These are phyloP conservation scores for Chiloscyllium plagiosum DNA, from an alignment of 2,113 vertebrate species.

Conservation along the genomic window DNA sequence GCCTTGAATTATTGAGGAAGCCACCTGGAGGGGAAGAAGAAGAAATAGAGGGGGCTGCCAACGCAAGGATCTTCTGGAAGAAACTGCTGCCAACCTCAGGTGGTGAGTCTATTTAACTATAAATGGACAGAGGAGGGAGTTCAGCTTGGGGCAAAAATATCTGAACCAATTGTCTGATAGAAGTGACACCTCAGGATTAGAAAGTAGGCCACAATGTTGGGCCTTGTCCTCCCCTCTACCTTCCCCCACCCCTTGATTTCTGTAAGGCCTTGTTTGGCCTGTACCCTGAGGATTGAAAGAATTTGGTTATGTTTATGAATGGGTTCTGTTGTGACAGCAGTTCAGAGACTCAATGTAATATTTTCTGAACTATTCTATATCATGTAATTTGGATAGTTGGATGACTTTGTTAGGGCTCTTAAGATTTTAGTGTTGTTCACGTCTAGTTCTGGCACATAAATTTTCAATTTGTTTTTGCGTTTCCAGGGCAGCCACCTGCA, in stretches of 20 bases:
- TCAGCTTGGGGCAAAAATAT: neutral
- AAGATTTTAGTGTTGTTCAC: neutral
- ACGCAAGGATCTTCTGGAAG: neutral
- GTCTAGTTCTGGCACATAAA: neutral
- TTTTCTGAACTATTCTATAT: neutral
- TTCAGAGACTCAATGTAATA: neutral
- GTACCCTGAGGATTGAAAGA: neutral
- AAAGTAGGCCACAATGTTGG: neutral
- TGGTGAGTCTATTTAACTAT: neutral
- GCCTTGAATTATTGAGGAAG: neutral
- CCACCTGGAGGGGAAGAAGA: neutral
- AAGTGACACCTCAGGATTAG: neutral
- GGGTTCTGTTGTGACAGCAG: neutral
- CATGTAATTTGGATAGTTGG: neutral
- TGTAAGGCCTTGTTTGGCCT: neutral
- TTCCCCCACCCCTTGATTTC: neutral
- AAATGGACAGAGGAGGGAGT: neutral
- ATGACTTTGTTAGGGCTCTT: neutral
- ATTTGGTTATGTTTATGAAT: neutral
- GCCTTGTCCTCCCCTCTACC: neutral
- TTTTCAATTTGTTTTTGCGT: neutral
- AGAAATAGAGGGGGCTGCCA: neutral
- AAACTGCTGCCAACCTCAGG: neutral
- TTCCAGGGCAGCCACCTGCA: neutral
- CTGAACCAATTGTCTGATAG: neutral